A percentile compares a stretch with the other conserved stretches of the same genome.
phyloP scores from a whole-genome alignment of 2,113 vertebrate species.

The Colius striatus region DNA sequence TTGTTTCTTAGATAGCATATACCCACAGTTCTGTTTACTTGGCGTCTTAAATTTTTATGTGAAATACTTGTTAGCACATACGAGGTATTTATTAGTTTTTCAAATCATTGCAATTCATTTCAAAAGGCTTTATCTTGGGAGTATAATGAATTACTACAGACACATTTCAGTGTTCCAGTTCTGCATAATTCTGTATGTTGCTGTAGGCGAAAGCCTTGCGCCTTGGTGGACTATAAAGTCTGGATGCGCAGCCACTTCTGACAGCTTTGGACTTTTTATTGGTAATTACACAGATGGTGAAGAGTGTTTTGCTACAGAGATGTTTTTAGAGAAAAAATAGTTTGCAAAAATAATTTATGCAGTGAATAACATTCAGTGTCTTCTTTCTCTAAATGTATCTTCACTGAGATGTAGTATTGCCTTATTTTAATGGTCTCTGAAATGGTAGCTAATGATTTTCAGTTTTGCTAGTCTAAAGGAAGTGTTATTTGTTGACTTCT shows the following conservation, averaged over 20 bases:
- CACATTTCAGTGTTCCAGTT: constrained; percentile 47
- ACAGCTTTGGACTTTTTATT: constrained; percentile 71
- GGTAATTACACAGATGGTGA: constrained; percentile 72
- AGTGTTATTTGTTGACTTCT: not conserved
- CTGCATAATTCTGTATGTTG: constrained; percentile 42
- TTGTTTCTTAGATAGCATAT: not conserved
- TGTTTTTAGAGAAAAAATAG: constrained; percentile 65
- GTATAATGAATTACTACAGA: constrained; percentile 53
- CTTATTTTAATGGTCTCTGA: constrained; percentile 41
- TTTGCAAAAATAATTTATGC: constrained; percentile 69
- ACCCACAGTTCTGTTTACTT: not conserved
- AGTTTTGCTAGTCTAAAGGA: constrained; percentile 11
- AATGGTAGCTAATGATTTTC: constrained; percentile 8
- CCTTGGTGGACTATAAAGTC: constrained; percentile 63
- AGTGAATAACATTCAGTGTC: constrained; percentile 48
- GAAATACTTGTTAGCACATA: constrained; percentile 1
- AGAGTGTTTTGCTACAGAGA: constrained; percentile 42
- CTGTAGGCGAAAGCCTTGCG: constrained; percentile 56
- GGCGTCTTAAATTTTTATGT: not conserved
- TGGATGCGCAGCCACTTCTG: constrained; percentile 54
- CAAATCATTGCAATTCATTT: constrained; percentile 37
- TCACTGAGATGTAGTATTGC: constrained; percentile 23
- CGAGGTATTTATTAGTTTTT: constrained; percentile 55
- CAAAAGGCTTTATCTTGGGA: constrained; percentile 23
- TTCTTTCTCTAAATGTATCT: constrained; percentile 23